Conservation (phyloP, 2,113 vertebrate genomes). For the Egretta garzetta region DNA sequence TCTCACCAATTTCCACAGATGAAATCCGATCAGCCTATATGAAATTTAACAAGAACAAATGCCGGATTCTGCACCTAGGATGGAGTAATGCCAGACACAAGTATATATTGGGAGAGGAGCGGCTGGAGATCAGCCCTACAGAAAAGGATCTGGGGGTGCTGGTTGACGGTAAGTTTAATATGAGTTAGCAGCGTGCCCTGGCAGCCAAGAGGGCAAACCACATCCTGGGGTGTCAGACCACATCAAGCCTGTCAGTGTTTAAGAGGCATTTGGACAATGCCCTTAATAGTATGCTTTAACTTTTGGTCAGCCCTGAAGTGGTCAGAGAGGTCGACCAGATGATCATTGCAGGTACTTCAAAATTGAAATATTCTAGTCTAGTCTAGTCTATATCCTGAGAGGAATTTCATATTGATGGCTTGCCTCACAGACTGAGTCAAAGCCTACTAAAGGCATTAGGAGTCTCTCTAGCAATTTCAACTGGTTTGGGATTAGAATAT, state of each 20-base stretch:
- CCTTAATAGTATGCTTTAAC: neutral
- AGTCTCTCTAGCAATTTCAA: neutral
- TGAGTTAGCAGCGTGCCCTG: neutral
- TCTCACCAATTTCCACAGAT: neutral
- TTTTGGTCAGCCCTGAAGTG: neutral
- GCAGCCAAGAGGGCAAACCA: neutral
- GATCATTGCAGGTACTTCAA: fast-evolving
- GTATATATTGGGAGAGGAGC: neutral
- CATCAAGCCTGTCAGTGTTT: neutral
- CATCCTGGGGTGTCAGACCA: neutral
- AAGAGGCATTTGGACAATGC: neutral
- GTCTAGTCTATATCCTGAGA: neutral
- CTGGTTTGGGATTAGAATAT: neutral
- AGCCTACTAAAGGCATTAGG: neutral
- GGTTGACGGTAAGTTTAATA: neutral
- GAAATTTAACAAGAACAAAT: neutral
- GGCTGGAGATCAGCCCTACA: neutral
- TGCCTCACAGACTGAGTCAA: neutral
- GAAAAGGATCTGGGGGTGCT: neutral
- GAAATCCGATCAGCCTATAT: fast-evolving
- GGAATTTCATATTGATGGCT: neutral
- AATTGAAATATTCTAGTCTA: neutral
- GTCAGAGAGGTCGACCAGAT: neutral
- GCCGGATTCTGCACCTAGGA: neutral
- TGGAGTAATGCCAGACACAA: neutral